Evolutionary conservation across 2,888 invertebrate species (phyloP).

Genomic region (Drosophila sordidula): DNA sequence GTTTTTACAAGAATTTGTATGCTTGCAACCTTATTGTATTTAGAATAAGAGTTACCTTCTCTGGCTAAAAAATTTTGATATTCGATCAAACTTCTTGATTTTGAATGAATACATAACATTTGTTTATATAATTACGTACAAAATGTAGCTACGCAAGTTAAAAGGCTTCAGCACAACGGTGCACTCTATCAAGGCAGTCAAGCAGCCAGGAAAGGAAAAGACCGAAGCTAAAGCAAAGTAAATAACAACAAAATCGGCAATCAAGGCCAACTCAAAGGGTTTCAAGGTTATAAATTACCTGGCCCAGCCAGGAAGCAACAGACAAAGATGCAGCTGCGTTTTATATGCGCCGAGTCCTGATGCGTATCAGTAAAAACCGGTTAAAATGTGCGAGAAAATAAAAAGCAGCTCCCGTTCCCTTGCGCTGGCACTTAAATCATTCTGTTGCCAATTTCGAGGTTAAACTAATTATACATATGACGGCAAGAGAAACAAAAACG

Average conservation of each 20-base stretch:
- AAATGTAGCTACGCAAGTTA: slow-evolving; percentile 51
- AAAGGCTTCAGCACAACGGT: slow-evolving; percentile 34
- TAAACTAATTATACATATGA: slow-evolving; percentile 6
- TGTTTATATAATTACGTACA: background rate
- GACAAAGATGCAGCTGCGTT: slow-evolving; percentile 20
- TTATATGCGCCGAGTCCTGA: slow-evolving; percentile 19
- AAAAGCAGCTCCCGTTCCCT: slow-evolving; percentile 23
- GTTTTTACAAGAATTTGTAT: too few species aligned
- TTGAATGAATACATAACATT: background rate
- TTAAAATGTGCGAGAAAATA: slow-evolving; percentile 21
- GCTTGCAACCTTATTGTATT: too few species aligned
- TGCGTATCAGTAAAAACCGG: slow-evolving; percentile 24
- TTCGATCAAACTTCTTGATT: background rate
- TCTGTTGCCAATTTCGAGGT: slow-evolving; percentile 17
- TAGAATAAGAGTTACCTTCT: too few species aligned
- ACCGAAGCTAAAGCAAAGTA: background rate
- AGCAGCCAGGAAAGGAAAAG: background rate
- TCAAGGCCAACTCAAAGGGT: slow-evolving; percentile 71
- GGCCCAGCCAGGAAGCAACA: slow-evolving; percentile 42
- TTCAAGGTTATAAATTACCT: slow-evolving; percentile 70
- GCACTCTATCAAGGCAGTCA: slow-evolving; percentile 12
- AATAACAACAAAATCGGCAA: slow-evolving; percentile 23
- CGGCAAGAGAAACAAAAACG: background rate
- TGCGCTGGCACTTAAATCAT: slow-evolving; percentile 6
- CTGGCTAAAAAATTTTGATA: too few species aligned